phyloP scores from a whole-genome alignment of 2,888 invertebrate species.

The Morinoia aosen region DNA sequence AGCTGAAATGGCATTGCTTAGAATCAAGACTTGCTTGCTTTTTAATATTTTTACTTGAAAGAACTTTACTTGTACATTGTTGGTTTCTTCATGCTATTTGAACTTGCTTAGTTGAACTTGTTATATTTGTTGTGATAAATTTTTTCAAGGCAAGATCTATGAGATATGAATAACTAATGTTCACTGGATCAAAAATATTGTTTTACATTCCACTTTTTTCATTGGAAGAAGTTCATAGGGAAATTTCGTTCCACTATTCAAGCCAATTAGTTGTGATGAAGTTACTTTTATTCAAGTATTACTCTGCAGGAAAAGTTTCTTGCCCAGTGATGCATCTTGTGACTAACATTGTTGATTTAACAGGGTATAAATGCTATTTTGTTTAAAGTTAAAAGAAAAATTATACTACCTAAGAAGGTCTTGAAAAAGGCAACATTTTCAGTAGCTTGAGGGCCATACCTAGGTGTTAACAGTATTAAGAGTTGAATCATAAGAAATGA shows the following conservation, averaged over 20 bases:
- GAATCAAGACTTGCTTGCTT: too few relatives aligned
- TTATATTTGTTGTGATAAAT: neutral
- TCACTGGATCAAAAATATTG: neutral
- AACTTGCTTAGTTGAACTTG: neutral
- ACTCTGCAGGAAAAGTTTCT: neutral
- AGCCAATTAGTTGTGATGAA: neutral
- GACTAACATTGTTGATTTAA: neutral
- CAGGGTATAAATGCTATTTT: too few relatives aligned
- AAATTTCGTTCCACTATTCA: neutral
- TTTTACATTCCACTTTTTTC: neutral
- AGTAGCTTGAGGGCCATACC: too few relatives aligned
- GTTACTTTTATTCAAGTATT: neutral
- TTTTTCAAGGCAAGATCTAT: neutral
- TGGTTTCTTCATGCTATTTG: neutral
- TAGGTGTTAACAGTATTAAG: too few relatives aligned
- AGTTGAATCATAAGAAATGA: too few relatives aligned
- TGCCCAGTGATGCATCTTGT: neutral
- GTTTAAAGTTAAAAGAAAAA: too few relatives aligned
- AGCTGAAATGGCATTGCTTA: too few relatives aligned
- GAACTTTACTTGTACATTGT: neutral
- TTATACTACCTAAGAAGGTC: too few relatives aligned
- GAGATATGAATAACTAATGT: neutral
- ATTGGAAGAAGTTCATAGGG: too few relatives aligned
- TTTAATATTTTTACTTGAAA: neutral
- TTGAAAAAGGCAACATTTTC: too few relatives aligned